A percentile compares a stretch with the other conserved stretches of the same genome.
Evolutionary conservation across 2,888 invertebrate species (phyloP).

Genomic region (Acleris cristana): DNA sequence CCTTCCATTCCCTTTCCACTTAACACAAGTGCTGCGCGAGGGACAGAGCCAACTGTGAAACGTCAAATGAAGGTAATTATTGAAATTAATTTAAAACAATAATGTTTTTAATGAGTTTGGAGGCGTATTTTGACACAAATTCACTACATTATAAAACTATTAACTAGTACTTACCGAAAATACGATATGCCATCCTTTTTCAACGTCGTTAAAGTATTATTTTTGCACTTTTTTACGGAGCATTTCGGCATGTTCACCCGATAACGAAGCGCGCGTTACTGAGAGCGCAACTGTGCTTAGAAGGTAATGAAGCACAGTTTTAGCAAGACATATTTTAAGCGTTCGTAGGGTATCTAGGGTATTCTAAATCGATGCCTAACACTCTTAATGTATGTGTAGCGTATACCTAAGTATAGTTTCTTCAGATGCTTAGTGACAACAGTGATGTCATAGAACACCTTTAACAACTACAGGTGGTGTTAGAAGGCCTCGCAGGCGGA

Average conservation of each 20-base stretch:
- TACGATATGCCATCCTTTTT: slow-evolving; percentile 1
- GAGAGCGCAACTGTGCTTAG: slow-evolving; percentile 2
- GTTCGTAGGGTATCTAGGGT: background rate
- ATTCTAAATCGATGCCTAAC: background rate
- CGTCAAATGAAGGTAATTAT: background rate
- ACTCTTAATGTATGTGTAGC: too few species aligned
- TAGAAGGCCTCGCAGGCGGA: too few species aligned
- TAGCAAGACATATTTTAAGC: background rate
- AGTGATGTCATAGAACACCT: too few species aligned
- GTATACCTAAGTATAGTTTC: too few species aligned
- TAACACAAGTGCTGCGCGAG: background rate
- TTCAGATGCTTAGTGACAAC: too few species aligned
- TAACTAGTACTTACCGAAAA: too few species aligned
- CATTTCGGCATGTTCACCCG: slow-evolving; percentile 6
- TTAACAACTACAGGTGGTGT: too few species aligned
- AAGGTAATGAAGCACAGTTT: background rate
- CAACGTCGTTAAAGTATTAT: slow-evolving; percentile 7
- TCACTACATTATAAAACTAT: background rate
- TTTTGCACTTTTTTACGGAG: slow-evolving; percentile 10
- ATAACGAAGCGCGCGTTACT: background rate
- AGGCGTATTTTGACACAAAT: slow-evolving; percentile 6
- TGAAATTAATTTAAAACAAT: background rate
- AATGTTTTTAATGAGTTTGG: background rate
- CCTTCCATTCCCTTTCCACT: background rate
- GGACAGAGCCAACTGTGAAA: too few species aligned